Evolutionary conservation across 1,140 invertebrate genomes (phyloP), one percentile per base, ranked within the genome.

Genomic region (Microplitis mediator): DNA sequence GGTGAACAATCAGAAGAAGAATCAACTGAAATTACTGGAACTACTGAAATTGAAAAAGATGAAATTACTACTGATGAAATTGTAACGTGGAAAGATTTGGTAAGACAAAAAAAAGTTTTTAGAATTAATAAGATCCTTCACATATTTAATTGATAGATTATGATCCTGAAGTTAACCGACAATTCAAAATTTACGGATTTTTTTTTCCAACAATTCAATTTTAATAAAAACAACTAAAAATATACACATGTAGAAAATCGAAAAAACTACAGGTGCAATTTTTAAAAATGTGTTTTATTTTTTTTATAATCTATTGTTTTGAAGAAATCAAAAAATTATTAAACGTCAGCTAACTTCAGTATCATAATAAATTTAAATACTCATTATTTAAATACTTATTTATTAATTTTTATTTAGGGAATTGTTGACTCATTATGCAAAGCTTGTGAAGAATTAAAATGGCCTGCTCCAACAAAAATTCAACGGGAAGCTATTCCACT

Each of bases 401-500:
- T 5, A 45, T 45, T 64, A n/a, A 6, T 16, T 35, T 14, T n/a
- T 39, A 45, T 35, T 64, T 64, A 96, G 96, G 98, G 98, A 50
- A 86, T 99, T n/a, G 91, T 94, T 51, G 97, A 98, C 80, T 92
- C 93, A 3, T 84, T 99, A 34, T 97, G 95, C 86, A 93, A 97
- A 89, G 95, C 97, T 0, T 98, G 97, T 88, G 90, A 93, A 78
- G 90, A 94, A 75, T 87, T 99, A 70, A 97, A 98, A 90, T 99
- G 98, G 98, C 95, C 92, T 79, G 85, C 88, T 36, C 98, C 98
- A 3, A 94, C 97, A 5, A 96, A 96, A 87, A 99, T 99, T 81
- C 98, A 99, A 85, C 91, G 89, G 56, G 96, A 99, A 88, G 90
- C 97, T 1, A 95, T 99, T 81, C 97, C 98, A 6, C 82, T 97